A percentile compares a stretch with the other conserved stretches of the same genome.
Conservation (phyloP, 64 coral and sea anemone genomes). For the Dendrophyllia cribrosa region DNA sequence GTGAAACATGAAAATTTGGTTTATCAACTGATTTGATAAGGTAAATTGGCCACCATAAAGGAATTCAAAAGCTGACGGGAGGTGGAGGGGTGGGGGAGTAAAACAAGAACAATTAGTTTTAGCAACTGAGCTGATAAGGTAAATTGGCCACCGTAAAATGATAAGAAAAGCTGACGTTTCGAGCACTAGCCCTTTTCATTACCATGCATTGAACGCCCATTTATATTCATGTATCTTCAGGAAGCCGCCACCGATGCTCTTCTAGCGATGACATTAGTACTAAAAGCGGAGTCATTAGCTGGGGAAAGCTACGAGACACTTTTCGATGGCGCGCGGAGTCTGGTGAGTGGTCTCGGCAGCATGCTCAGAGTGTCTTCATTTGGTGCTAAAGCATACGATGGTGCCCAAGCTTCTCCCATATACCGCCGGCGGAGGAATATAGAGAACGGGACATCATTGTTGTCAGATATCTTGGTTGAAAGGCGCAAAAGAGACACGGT, state of each 20-base stretch:
- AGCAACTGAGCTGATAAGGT: too few species aligned
- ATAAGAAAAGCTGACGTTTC: too few species aligned
- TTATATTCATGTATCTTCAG: neutral
- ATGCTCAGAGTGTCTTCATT: constrained; percentile 21
- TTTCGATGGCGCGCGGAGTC: constrained; percentile 7
- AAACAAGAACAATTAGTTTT: too few species aligned
- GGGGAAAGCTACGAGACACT: constrained; percentile 8
- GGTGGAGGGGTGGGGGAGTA: too few species aligned
- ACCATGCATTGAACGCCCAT: neutral
- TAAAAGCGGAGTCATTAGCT: neutral
- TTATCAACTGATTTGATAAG: too few species aligned
- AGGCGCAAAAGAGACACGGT: too few species aligned
- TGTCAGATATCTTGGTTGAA: too few species aligned
- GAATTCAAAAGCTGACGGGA: too few species aligned
- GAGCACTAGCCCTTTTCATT: too few species aligned
- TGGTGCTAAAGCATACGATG: neutral
- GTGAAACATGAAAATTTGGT: too few species aligned
- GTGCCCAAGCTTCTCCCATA: neutral
- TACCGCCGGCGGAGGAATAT: neutral
- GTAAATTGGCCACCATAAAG: too few species aligned
- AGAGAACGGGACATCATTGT: neutral
- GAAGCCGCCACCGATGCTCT: constrained; percentile 13
- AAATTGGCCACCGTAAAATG: too few species aligned
- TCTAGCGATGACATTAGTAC: constrained; percentile 4
- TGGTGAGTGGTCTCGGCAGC: constrained; percentile 39